These are phyloP conservation scores for Clamator glandarius DNA, from an alignment of 2,797 vertebrate genomes.

Conservation along the genomic window DNA sequence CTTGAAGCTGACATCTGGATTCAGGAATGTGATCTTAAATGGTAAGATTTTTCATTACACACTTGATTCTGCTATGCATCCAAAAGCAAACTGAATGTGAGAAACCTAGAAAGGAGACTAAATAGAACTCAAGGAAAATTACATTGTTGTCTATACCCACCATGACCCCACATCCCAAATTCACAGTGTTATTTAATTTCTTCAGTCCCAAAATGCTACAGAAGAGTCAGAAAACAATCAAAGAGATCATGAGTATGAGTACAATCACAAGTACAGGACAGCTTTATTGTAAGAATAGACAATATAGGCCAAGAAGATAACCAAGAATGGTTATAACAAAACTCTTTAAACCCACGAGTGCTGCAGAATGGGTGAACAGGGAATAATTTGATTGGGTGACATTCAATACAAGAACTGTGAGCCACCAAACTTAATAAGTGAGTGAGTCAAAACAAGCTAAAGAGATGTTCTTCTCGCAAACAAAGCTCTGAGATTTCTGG, in stretches of 20 bases:
- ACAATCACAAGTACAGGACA: neutral
- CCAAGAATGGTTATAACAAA: neutral
- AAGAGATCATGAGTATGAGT: neutral
- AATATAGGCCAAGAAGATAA: neutral
- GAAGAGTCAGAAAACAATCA: neutral
- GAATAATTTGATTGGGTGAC: neutral
- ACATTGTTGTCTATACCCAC: neutral
- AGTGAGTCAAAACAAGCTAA: neutral
- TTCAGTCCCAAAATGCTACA: neutral
- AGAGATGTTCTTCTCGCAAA: neutral
- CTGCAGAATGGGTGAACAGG: neutral
- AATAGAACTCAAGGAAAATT: neutral
- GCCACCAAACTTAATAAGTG: neutral
- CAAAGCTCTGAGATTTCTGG: neutral
- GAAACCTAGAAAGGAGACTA: neutral
- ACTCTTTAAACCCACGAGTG: neutral
- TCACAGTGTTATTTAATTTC: neutral
- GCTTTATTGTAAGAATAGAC: neutral
- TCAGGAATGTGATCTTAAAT: neutral
- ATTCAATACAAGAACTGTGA: neutral
- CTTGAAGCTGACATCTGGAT: neutral
- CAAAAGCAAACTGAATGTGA: neutral
- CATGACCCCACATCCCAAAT: neutral
- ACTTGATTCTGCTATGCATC: neutral
- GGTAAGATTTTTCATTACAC: neutral